Conservation (phyloP, 2,797 vertebrate genomes). For the Novumbra hubbsi region DNA sequence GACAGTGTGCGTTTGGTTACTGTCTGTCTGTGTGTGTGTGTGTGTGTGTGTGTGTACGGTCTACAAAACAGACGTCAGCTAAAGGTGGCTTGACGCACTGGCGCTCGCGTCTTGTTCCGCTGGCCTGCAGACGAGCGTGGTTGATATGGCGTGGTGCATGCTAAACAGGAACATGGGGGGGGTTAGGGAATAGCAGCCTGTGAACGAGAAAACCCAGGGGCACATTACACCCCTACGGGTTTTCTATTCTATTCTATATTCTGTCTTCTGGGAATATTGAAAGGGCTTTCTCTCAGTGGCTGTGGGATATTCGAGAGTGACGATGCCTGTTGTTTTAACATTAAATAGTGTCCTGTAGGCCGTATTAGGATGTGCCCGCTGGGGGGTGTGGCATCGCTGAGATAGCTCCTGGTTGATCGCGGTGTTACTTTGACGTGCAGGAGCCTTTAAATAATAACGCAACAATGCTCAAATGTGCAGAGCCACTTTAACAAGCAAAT, state of each 20-base stretch:
- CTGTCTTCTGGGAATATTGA: constrained; percentile 41
- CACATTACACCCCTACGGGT: constrained; percentile 41
- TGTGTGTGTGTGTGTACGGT: background rate
- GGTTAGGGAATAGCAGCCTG: background rate
- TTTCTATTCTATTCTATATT: constrained; percentile 39
- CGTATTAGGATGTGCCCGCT: background rate
- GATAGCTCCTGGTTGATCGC: background rate
- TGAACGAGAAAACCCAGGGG: constrained; percentile 7
- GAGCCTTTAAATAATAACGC: background rate
- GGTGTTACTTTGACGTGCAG: background rate
- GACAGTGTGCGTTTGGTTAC: background rate
- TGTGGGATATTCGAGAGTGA: background rate
- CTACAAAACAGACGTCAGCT: background rate
- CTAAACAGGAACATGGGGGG: constrained; percentile 13
- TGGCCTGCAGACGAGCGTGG: background rate
- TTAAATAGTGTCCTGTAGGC: background rate
- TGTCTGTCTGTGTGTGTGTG: background rate
- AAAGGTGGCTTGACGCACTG: background rate
- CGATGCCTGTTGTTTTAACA: background rate
- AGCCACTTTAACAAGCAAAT: background rate
- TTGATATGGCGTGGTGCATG: background rate
- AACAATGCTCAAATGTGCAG: background rate
- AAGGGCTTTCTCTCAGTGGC: constrained; percentile 13
- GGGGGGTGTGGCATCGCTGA: background rate
- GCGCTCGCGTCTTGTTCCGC: background rate